These are phyloP conservation scores for Trogon surrucura DNA, from an alignment of 2,113 vertebrate species.

Conservation along the genomic window DNA sequence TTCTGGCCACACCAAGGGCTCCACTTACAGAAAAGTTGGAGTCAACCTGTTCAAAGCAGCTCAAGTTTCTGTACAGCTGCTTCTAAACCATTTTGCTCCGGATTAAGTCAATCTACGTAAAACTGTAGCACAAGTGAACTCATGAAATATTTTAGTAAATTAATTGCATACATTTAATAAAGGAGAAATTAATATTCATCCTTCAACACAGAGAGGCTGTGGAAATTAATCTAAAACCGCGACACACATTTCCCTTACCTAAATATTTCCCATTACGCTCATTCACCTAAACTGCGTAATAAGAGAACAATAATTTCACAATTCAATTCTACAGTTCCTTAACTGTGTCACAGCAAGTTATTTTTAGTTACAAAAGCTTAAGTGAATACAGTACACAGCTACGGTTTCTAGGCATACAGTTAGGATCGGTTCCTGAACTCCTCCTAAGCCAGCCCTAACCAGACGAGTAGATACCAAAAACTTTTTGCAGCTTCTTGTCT, in stretches of 20 bases:
- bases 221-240: neutral
- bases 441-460: neutral
- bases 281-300: neutral
- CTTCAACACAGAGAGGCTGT: neutral
- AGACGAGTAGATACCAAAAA: neutral
- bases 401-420: neutral
- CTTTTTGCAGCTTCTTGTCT: neutral
- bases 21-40: neutral
- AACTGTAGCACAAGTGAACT: neutral
- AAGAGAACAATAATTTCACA: neutral
- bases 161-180: neutral
- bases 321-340: neutral
- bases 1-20: neutral
- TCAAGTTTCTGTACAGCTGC: neutral
- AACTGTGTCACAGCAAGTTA: neutral
- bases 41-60: neutral
- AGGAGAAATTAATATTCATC: neutral
- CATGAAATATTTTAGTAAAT: neutral
- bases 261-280: neutral
- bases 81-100: neutral
- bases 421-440: neutral
- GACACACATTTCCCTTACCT: neutral
- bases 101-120: neutral
- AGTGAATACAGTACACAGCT: neutral
- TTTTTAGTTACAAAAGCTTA: neutral